Base-by-base conservation (phyloP, 2,113 vertebrate genomes). In the Gopherus evgoodei region DNA sequence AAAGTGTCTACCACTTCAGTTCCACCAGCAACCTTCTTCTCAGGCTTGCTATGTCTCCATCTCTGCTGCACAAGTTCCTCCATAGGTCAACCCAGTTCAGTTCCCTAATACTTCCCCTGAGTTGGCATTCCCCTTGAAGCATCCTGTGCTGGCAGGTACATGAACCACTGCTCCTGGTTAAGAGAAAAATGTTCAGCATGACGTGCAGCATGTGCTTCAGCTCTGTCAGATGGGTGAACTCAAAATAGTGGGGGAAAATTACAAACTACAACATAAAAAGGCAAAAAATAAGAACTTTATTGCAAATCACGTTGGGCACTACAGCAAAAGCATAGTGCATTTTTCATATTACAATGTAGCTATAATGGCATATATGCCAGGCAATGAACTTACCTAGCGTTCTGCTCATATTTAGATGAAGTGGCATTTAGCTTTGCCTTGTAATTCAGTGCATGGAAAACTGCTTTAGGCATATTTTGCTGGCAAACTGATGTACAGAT, bases 291-390 rank as follows among this genome's bases (percentile, higher is more conserved):
- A 52, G 42, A 69, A 44, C 21, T 38, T 35, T 7, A 65, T 42
- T 31, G 29, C 5, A 14, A 79, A 6, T 57, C 50, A 9, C 6
- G 65, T 38, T 2, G 1, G 54, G 25, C 44, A 53, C 0, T 0
- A 8, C 19, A 47, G 14, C 81, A 69, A 47, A 87, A 57, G 35
- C 0, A 0, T 0, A 65, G 59, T 17, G 29, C 31, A 65, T 65
- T 65, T 59, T 29, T 1, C 0, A 0, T 2, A 0, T 14, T 21
- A 8, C 16, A 12, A 17, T 38, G 62, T 0, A 0, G 4, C 56
- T 56, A 35, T 50, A 78, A 13, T 1, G 6, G 53, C n/a, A 10
- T 12, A 56, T 47, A 38, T 24, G 11, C n/a, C 10, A 47, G 62
- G 13, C 31, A 0, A 0, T 8, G 25, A 86, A 22, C 25, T 49